Percentiles rank a stretch among this genome's conserved stretches.
These are phyloP conservation scores for Gopherus evgoodei DNA, from an alignment of 2,113 vertebrate genomes.

Conservation along the genomic window DNA sequence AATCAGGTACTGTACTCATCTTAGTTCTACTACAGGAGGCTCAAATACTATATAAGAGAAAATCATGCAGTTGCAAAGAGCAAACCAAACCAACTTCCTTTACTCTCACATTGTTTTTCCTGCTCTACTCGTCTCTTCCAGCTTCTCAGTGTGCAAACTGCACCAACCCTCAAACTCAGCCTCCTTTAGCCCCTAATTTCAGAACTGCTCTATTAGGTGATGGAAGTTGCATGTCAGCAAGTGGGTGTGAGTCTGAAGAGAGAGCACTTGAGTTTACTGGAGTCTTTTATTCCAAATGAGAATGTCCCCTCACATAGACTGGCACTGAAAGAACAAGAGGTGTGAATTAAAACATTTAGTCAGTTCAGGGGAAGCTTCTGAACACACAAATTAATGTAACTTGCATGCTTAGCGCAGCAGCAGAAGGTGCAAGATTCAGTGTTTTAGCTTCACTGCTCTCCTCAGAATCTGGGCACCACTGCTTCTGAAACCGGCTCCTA, in stretches of 20 bases:
- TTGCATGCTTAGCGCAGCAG: neutral
- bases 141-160: neutral
- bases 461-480: neutral
- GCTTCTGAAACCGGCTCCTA: neutral
- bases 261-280: neutral
- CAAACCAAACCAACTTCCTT: neutral
- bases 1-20: neutral
- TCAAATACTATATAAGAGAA: neutral
- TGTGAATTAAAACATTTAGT: neutral
- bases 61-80: neutral
- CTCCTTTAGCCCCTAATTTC: neutral
- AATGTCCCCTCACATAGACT: neutral
- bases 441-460: fast-evolving
- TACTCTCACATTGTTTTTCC: neutral
- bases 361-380: neutral
- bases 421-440: neutral
- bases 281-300: neutral
- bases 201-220: neutral
- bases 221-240: neutral
- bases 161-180: neutral
- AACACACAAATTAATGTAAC: neutral
- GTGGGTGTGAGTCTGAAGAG: neutral
- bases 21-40: neutral
- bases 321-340: neutral
- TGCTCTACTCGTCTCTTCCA: neutral